phyloP scores from a whole-genome alignment of 2,797 vertebrate genomes.

The Coreius guichenoti region DNA sequence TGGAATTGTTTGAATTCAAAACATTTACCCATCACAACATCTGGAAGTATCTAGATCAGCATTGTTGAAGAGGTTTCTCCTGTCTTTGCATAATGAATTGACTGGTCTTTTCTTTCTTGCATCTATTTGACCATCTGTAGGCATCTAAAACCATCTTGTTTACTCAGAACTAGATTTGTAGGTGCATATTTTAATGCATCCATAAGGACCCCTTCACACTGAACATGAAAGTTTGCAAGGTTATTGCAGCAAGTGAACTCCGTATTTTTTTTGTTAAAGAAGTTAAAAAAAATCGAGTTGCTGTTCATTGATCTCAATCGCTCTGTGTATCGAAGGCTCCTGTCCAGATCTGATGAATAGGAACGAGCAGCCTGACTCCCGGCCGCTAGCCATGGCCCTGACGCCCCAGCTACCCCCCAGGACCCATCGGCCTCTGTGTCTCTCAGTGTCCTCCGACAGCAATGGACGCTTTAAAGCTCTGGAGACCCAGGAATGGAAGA shows the following conservation, averaged over 20 bases:
- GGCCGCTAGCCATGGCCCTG: conserved; percentile 70
- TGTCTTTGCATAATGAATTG: neutral
- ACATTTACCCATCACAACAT: neutral
- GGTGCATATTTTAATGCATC: neutral
- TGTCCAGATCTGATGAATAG: conserved; percentile 81
- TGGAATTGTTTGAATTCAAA: neutral
- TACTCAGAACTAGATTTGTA: neutral
- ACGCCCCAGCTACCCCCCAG: conserved; percentile 71
- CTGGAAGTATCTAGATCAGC: neutral
- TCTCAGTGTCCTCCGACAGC: conserved; percentile 78
- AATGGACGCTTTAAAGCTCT: conserved; percentile 74
- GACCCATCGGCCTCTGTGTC: conserved; percentile 74
- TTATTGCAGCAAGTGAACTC: neutral
- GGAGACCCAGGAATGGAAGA: conserved; percentile 79
- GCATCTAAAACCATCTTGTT: neutral
- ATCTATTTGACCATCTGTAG: neutral
- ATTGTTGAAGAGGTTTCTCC: neutral
- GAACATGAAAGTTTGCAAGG: neutral
- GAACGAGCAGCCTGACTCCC: conserved; percentile 69
- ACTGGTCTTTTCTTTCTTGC: neutral
- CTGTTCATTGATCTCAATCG: neutral
- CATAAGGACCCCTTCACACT: neutral
- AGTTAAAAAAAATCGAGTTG: neutral
- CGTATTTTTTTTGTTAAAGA: neutral
- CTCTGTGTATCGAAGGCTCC: conserved; percentile 70